A percentile compares a stretch with the other conserved stretches of the same genome.
Evolutionary conservation across 2,113 vertebrate species (phyloP).

Genomic region (Hassar affinis): DNA sequence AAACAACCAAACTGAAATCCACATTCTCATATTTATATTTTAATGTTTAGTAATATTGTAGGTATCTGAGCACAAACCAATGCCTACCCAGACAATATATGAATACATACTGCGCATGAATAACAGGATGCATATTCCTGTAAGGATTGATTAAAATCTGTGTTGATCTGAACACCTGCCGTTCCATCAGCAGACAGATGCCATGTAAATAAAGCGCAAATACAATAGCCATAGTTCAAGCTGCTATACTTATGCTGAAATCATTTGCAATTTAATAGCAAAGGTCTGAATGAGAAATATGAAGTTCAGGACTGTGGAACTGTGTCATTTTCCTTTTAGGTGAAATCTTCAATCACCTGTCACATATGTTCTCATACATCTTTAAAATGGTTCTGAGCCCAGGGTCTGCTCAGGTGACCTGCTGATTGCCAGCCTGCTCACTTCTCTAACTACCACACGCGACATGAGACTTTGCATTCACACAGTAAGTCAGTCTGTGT

Average conservation of each 20-base stretch:
- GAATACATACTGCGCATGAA: too few relatives aligned
- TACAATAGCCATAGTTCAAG: constrained; percentile 15
- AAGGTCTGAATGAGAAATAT: constrained; percentile 27
- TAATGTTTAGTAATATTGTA: not conserved
- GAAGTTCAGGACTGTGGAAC: too few relatives aligned
- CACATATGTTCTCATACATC: constrained; percentile 14
- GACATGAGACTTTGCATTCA: not conserved
- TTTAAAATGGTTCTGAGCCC: constrained; percentile 39
- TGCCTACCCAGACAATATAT: not conserved
- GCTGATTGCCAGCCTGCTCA: constrained; percentile 24
- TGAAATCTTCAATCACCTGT: constrained; percentile 46
- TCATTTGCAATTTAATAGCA: constrained; percentile 51
- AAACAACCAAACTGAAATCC: not conserved
- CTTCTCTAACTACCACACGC: not conserved
- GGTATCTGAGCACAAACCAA: not conserved
- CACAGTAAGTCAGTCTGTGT: not conserved
- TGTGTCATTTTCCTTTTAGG: constrained; percentile 32
- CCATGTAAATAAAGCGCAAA: constrained; percentile 17
- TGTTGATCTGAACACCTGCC: constrained; percentile 25
- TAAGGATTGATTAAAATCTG: constrained; percentile 32
- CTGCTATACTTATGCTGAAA: constrained; percentile 38
- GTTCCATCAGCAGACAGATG: not conserved
- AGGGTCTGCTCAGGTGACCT: constrained; percentile 20
- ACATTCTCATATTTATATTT: not conserved
- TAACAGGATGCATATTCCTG: not conserved